Evolutionary conservation across 2,113 vertebrate species (phyloP).

Genomic region (Fulmarus glacialis): DNA sequence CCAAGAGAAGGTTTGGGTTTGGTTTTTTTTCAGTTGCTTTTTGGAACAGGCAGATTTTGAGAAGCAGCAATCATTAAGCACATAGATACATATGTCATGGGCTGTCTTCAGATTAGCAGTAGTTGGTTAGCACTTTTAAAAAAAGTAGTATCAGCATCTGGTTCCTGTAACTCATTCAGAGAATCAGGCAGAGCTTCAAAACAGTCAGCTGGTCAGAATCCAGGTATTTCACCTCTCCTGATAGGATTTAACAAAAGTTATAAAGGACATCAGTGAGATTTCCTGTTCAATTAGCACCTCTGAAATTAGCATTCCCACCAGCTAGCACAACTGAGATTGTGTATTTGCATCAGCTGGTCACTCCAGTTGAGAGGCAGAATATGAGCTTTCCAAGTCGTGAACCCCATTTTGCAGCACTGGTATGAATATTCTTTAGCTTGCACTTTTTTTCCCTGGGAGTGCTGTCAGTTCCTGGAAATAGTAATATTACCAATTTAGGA

Average conservation of each 20-base stretch:
- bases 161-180: background rate
- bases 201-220: background rate
- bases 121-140: background rate
- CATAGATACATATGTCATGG: background rate
- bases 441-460: background rate
- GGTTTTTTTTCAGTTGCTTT: background rate
- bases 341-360: fast-evolving
- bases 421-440: background rate
- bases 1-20: background rate
- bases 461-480: background rate
- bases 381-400: background rate
- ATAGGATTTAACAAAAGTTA: background rate
- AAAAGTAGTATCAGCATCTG: background rate
- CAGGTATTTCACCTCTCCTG: background rate
- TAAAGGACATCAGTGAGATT: background rate
- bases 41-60: background rate
- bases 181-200: background rate
- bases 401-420: background rate
- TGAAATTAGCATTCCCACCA: background rate
- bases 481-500: background rate
- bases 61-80: background rate
- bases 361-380: background rate
- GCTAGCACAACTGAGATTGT: background rate
- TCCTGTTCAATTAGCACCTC: background rate
- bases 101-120: background rate